Evolutionary conservation across 1,140 invertebrate genomes (phyloP).

Genomic region (Zophobas atratus): DNA sequence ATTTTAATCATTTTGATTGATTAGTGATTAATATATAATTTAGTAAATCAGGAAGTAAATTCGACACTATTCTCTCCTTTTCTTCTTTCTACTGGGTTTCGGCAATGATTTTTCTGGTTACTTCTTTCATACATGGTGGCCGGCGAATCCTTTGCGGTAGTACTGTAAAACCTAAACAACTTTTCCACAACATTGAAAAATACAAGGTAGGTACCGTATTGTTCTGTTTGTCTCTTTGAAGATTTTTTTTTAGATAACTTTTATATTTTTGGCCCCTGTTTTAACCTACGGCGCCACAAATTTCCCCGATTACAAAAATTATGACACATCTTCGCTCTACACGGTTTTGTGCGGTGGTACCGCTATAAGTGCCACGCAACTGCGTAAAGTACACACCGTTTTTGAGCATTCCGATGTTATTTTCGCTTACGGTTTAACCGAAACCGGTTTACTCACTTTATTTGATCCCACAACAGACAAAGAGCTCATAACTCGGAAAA

Average conservation of each 20-base stretch:
- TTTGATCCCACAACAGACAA: neutral
- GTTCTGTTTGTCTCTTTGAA: neutral
- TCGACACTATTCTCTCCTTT: conserved; percentile 13
- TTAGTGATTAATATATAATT: neutral
- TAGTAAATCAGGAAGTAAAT: neutral
- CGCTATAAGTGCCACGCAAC: neutral
- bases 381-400: conserved; percentile 2
- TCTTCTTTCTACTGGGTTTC: conserved; percentile 23
- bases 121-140: neutral
- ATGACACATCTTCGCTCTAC: conserved; percentile 6
- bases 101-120: neutral
- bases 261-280: conserved; percentile 10
- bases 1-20: no score
- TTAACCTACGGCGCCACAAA: conserved; percentile 17
- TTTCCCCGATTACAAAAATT: neutral
- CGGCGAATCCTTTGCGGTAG: neutral
- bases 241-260: conserved; percentile 26
- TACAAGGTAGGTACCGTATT: conserved; percentile 1
- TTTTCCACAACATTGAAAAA: conserved; percentile 21
- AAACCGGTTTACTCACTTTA: neutral
- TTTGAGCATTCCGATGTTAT: conserved; percentile 11
- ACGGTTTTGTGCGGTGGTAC: conserved; percentile 14
- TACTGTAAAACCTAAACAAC: neutral
- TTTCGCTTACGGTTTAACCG: conserved; percentile 18
- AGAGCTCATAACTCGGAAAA: neutral